Percentiles rank a stretch among this genome's conserved stretches.
Conservation (phyloP, 2,113 vertebrate species). For the Mesoclemmys tuberculata region DNA sequence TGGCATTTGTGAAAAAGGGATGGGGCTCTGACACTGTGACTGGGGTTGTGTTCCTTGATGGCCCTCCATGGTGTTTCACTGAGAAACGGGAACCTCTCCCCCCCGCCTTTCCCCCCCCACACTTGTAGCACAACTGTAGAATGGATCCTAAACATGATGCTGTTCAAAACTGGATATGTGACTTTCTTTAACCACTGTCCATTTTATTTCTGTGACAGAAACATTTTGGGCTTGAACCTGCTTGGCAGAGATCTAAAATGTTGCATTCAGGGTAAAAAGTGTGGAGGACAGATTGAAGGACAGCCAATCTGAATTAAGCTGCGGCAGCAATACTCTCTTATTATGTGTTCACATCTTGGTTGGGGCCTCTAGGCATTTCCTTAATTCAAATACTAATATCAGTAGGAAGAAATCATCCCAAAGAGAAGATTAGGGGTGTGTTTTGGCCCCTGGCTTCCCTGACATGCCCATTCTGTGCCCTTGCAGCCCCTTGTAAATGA, state of each 20-base stretch:
- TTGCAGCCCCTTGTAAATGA: neutral
- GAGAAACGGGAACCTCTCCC: neutral
- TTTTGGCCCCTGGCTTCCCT: neutral
- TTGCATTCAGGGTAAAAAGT: neutral
- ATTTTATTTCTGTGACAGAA: neutral
- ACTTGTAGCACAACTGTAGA: neutral
- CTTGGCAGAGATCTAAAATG: neutral
- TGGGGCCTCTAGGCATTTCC: neutral
- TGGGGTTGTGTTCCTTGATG: neutral
- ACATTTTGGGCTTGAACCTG: neutral
- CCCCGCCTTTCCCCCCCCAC: neutral
- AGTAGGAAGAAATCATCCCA: neutral
- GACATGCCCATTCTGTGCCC: neutral
- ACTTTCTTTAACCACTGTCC: neutral
- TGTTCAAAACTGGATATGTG: neutral
- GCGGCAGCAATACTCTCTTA: neutral
- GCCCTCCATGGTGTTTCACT: neutral
- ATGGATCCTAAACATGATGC: neutral
- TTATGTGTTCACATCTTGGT: neutral
- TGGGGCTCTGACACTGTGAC: neutral
- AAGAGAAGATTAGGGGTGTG: neutral
- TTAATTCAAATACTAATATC: neutral
- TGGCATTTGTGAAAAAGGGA: neutral
- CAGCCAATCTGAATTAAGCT: neutral
- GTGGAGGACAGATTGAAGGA: neutral